Evolutionary conservation across 92 coral and sea anemone species (phyloP), one percentile per base, ranked within the genome.

Genomic region (Micromussa lordhowensis): DNA sequence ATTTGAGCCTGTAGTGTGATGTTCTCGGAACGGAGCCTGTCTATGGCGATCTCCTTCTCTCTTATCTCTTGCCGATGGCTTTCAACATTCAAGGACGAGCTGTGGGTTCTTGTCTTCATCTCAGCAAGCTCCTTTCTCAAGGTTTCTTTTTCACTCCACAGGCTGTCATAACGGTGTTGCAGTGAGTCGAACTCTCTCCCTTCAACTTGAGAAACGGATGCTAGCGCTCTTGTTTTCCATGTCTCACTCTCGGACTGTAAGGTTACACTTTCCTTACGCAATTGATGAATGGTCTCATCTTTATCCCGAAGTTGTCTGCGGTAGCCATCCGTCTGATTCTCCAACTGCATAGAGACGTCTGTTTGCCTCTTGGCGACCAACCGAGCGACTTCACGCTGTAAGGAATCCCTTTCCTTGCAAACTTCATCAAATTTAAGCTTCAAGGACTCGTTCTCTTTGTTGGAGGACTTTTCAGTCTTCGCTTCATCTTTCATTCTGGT

Each of bases 391-490:
- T 90, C 89, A 21, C 55, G 78, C 64, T 87, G 89, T 44, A 90
- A 80, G 76, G 92, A 79, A 85, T 90, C 89, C 58, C 86, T 71
- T 66, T 90, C 92, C 38, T 74, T 85, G 75, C 83, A 79, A 29
- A 87, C 89, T 8, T 81, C 90, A 57, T 81, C 79, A 32, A 78
- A 78, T 48, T 90, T 87, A 35, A 85, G 86, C 72, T 90, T 82
- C 40, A 90, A 44, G 51, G 78, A 68, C 17, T 82, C 82, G 24
- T 76, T 69, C 17, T 89, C 92, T n/a, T 22, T 83, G 53, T 77
- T 83, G 2, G 76, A 66, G 69, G 19, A 77, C 11, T 24, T 61
- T 16, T 35, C 29, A 19, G 88, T 44, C 17, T 73, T 29, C 1
- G 58, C 36, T 61, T 29, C 80, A 7, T 81, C 81, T 17, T 89